These are phyloP conservation scores for Caiman crocodilus DNA, from an alignment of 2,797 vertebrate species.

Conservation along the genomic window DNA sequence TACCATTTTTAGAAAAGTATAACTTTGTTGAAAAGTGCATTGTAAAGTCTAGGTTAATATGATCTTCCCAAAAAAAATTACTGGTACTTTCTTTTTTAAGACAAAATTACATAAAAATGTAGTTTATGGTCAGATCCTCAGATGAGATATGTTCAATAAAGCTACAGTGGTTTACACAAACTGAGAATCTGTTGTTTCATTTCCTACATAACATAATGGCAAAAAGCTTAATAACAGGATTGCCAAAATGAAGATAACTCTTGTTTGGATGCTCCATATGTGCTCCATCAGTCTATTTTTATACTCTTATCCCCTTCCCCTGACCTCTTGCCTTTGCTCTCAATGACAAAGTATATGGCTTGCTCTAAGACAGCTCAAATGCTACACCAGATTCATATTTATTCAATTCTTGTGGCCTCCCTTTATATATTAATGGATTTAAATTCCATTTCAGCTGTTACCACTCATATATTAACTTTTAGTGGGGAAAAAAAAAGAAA, in stretches of 20 bases:
- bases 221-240: not conserved
- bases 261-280: not conserved
- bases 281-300: not conserved
- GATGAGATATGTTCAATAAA: not conserved
- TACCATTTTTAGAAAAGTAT: not conserved
- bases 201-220: not conserved
- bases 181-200: not conserved
- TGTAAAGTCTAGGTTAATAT: not conserved
- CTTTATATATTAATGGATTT: not conserved
- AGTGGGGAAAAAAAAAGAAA: not conserved
- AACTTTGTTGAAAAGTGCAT: not conserved
- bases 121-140: not conserved
- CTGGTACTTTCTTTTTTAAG: not conserved
- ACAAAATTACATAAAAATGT: not conserved
- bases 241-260: not conserved
- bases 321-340: not conserved
- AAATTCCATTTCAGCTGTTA: not conserved
- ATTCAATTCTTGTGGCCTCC: not conserved
- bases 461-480: not conserved
- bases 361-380: not conserved
- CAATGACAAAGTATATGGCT: not conserved
- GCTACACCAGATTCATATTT: not conserved
- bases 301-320: not conserved
- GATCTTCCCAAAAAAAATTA: not conserved
- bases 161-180: not conserved